These are phyloP conservation scores for Gallinago undulata DNA, from an alignment of 2,113 vertebrate species.

Conservation along the genomic window DNA sequence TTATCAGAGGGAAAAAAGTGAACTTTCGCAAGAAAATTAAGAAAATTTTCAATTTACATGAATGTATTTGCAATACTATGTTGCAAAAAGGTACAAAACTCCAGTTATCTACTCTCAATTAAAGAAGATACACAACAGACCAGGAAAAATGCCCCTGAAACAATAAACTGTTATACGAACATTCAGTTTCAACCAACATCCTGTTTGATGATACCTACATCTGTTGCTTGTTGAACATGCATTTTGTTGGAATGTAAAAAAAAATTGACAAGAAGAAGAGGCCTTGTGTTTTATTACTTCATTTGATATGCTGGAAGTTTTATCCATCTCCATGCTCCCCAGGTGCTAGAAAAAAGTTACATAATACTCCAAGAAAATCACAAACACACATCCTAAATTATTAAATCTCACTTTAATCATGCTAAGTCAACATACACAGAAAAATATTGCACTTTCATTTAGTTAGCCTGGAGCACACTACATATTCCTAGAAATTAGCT, in stretches of 20 bases:
- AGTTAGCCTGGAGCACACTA: neutral
- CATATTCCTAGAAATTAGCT: neutral
- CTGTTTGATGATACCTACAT: neutral
- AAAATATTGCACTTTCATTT: neutral
- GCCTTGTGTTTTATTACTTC: neutral
- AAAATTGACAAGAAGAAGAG: neutral
- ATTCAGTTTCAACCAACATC: neutral
- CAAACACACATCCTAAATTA: neutral
- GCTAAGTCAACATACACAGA: neutral
- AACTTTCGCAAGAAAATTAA: neutral
- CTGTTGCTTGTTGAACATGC: neutral
- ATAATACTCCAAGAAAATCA: neutral
- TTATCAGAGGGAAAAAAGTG: neutral
- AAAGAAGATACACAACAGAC: neutral
- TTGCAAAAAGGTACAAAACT: neutral
- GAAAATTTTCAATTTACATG: neutral
- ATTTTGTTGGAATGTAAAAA: neutral
- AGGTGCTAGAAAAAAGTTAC: neutral
- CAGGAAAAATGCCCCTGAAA: neutral
- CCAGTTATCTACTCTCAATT: neutral
- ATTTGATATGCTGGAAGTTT: neutral
- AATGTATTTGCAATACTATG: neutral
- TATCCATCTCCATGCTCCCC: neutral
- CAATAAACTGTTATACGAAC: neutral
- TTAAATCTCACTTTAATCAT: neutral